Evolutionary conservation across 37 sponge, comb jelly and placozoan genomes (phyloP), one percentile per base, ranked within the genome.

Genomic region (Hexactinellida sp.): DNA sequence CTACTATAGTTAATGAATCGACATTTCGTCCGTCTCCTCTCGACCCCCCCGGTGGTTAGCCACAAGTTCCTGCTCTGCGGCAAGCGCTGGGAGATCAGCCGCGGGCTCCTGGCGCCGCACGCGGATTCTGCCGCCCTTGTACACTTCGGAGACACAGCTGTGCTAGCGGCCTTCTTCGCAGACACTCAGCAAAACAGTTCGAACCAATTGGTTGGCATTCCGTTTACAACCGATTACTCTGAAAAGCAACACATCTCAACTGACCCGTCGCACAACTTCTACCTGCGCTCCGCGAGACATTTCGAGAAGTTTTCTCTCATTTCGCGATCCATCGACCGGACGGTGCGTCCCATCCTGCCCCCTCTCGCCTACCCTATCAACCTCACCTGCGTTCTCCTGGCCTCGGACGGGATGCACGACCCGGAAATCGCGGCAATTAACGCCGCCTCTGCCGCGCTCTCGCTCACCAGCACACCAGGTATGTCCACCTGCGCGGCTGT

Each of bases 391-490:
- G 84, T 83, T 25, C 39, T 83, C 39, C 84, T 94, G 51, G 83
- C 93, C 0, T 47, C 82, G 24, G 94, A 92, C 83, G 87, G 85
- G 36, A 28, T 37, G 0, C 51, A 85, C 25, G 93, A 94, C 55
- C 89, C 91, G 1, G 91, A 89, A 19, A 55, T 94, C 16, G 21
- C 89, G 38, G 76, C 83, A 24, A 85, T 94, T 36, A 92, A 92
- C 85, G 94, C 38, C 24, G 92, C 94, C 3, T 87, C 93, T 41
- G 94, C 94, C 39, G 91, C 94, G 0, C 89, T 94, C 0, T 35
- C 63, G 19, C 38, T 94, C 54, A 92, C 94, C 0, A 87, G 89
- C 84, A 92, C 92, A 0, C 94, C 94, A 0, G 92, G 94, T 89
- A 87, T 83, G 38, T 36, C n/a, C 1, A 85, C 25, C 84, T 21